These are phyloP conservation scores for Plemyria rubiginata DNA, from an alignment of 2,888 invertebrate genomes.

Conservation along the genomic window DNA sequence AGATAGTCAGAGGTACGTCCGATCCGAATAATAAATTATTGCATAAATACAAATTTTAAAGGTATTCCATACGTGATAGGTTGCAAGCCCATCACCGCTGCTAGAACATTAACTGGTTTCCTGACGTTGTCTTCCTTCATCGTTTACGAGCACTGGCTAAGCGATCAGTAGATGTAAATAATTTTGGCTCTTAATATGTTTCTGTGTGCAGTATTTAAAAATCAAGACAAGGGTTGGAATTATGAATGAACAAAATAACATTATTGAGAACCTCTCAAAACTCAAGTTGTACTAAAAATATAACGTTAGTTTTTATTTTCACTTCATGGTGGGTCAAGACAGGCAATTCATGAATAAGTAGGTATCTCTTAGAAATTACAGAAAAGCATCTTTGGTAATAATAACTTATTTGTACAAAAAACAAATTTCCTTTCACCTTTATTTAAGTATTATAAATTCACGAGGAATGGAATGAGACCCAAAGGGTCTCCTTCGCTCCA, in stretches of 20 bases:
- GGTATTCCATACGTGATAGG: no score
- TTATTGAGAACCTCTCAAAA: conserved; percentile 1
- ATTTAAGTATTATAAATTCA: neutral
- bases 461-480: no score
- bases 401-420: conserved; percentile 18
- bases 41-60: no score
- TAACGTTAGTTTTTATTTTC: conserved; percentile 18
- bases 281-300: conserved; percentile 17
- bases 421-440: neutral
- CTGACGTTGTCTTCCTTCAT: no score
- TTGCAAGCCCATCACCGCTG: no score
- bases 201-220: neutral
- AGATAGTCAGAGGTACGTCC: no score
- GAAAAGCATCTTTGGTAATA: conserved; percentile 12
- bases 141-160: neutral
- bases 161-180: neutral
- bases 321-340: conserved; percentile 16
- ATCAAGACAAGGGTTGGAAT: neutral
- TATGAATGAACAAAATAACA: conserved; percentile 5
- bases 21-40: no score
- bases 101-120: no score
- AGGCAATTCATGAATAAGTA: conserved; percentile 29
- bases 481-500: no score
- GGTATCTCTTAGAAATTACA: conserved; percentile 9
- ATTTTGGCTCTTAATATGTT: neutral